These are phyloP conservation scores for Agrotis segetum DNA, from an alignment of 2,888 invertebrate genomes.

Conservation along the genomic window DNA sequence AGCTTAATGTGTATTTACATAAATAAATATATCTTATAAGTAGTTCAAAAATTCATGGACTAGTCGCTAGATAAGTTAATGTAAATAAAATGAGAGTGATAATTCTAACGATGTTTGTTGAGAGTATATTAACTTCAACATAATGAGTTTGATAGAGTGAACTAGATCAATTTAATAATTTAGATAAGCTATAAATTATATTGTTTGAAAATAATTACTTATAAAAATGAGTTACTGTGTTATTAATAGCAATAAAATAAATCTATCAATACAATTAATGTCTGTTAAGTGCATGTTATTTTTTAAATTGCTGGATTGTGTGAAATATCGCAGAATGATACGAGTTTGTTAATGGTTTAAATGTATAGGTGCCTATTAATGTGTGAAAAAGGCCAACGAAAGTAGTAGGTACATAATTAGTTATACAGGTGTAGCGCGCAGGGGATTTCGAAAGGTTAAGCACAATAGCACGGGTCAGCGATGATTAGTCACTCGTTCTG, in stretches of 20 bases:
- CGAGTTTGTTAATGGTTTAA: neutral
- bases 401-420: conserved; percentile 28
- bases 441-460: conserved; percentile 61
- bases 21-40: conserved; percentile 16
- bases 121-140: conserved; percentile 10
- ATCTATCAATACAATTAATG: conserved; percentile 29
- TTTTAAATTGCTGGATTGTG: conserved; percentile 31
- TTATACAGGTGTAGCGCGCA: conserved; percentile 40
- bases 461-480: conserved; percentile 67
- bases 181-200: conserved; percentile 36
- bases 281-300: conserved; percentile 9
- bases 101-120: conserved; percentile 33
- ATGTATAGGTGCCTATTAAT: neutral
- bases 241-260: conserved; percentile 35
- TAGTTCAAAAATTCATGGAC: conserved; percentile 79
- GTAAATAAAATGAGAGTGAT: conserved; percentile 36
- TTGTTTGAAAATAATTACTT: conserved; percentile 12
- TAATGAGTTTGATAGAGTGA: conserved; percentile 24
- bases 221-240: conserved; percentile 31
- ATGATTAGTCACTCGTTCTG: conserved; percentile 68
- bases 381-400: conserved; percentile 36
- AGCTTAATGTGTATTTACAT: conserved; percentile 32
- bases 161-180: conserved; percentile 40
- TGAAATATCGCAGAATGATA: conserved; percentile 26
- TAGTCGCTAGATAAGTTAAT: conserved; percentile 54